phyloP scores from a whole-genome alignment of 2,888 invertebrate genomes.

The Bedellia somnulentella region DNA sequence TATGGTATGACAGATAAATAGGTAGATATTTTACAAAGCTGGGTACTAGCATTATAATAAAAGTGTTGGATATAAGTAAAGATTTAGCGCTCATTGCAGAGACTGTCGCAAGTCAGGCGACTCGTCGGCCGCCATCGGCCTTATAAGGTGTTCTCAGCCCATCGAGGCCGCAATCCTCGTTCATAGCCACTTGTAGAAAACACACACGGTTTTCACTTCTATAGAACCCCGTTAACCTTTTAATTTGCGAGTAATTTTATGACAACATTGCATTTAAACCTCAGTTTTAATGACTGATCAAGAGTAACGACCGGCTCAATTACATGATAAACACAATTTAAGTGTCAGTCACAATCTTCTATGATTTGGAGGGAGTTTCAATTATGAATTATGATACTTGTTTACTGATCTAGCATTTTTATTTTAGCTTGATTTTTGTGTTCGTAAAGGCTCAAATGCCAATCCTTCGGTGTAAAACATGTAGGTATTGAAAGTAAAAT shows the following conservation, averaged over 20 bases:
- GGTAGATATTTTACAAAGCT: no score
- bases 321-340: constrained; percentile 7
- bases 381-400: no score
- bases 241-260: no score
- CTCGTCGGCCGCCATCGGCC: constrained; percentile 35
- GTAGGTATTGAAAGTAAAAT: no score
- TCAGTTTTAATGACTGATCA: no score
- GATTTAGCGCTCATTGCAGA: constrained; percentile 32
- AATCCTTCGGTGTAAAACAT: no score
- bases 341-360: constrained; percentile 5
- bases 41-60: background rate
- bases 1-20: no score
- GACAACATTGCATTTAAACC: no score
- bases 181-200: background rate
- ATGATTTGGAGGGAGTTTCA: no score
- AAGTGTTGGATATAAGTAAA: constrained; percentile 23
- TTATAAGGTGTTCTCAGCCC: constrained; percentile 30
- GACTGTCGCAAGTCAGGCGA: constrained; percentile 22
- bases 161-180: constrained; percentile 28
- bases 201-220: constrained; percentile 1
- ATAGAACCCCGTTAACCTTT: constrained; percentile 12
- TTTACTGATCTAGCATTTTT: no score
- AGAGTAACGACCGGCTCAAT: constrained; percentile 7
- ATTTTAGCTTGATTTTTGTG: no score
- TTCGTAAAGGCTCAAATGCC: no score